Evolutionary conservation across 2,113 vertebrate species (phyloP), one percentile per base, ranked within the genome.

Genomic region (Carassius carassius): DNA sequence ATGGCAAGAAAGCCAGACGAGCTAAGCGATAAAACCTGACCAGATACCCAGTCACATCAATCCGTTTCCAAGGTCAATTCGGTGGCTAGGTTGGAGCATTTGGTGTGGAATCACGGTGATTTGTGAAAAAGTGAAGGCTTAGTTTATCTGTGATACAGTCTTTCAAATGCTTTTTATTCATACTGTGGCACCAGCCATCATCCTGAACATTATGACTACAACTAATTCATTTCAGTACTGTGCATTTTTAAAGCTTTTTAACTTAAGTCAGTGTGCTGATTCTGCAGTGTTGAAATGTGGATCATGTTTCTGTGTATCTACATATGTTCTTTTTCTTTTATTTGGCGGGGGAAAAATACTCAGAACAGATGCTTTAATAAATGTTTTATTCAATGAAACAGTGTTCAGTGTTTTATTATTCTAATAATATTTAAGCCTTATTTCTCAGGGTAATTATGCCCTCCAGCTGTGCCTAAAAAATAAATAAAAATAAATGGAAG

Each of bases 391-490:
- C 51, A 19, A 25, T 72, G 35, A 78, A 60, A 41, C 19, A 3
- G n/a, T 23, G 19, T 73, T 41, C 8, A 63, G 25, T 11, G n/a
- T 23, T 21, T 72, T 41, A 47, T 49, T 35, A 21, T 37, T 16
- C 44, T 3, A 82, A 29, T 23, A 25, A 23, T 80, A 44, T 44
- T 35, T 47, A 14, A 3, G 12, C 19, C 93, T 94, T 93, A 96
- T 90, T 96, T 89, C 95, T 96, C 74, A 93, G 91, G 78, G 94
- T 88, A 88, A 95, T 90, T 87, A 98, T 95, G 87, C 92, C 92
- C 92, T 98, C 96, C 90, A 99, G 93, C 89, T 98, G 97, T 29
- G 91, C 89, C 98, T 98, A 92, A 95, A 94, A 41, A 7, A 41
- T 4, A 37, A 3, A 37, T 37, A 29, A 92, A 90, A 83, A 94